phyloP scores from a whole-genome alignment of 2,797 vertebrate genomes.

The Ctenopoma kingsleyae region DNA sequence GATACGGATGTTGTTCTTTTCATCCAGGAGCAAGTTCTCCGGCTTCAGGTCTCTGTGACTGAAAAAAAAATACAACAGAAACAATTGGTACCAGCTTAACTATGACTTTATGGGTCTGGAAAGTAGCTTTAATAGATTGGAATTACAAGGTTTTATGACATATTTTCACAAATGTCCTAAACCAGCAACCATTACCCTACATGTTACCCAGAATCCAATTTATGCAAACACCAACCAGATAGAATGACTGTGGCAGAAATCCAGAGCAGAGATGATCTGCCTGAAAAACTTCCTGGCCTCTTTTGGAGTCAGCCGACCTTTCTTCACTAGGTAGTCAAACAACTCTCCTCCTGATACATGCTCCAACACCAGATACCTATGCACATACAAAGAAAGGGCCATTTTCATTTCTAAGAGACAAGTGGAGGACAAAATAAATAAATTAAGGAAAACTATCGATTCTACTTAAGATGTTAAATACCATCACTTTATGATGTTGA shows the following conservation, averaged over 20 bases:
- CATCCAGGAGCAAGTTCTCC: constrained; percentile 93
- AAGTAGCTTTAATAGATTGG: constrained; percentile 1
- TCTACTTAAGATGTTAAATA: constrained; percentile 1
- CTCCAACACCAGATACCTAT: constrained; percentile 93
- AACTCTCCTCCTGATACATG: constrained; percentile 95
- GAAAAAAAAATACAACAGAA: constrained; percentile 44
- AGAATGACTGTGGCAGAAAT: constrained; percentile 95
- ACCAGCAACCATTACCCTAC: background rate
- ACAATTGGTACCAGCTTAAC: background rate
- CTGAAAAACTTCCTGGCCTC: constrained; percentile 96
- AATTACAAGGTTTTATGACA: constrained; percentile 3
- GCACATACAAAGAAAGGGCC: background rate
- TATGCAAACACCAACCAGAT: constrained; percentile 87
- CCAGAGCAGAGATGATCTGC: constrained; percentile 94
- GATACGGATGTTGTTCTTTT: constrained; percentile 95
- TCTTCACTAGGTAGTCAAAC: constrained; percentile 95
- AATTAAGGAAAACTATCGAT: background rate
- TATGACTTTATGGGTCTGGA: constrained; percentile 1
- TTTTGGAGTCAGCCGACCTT: constrained; percentile 93
- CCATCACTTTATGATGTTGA: constrained; percentile 2
- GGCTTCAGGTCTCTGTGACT: constrained; percentile 96
- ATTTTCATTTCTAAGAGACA: constrained; percentile 1
- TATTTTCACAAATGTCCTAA: background rate
- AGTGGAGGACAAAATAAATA: background rate
- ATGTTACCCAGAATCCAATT: constrained; percentile 10